A percentile compares a stretch with the other conserved stretches of the same genome.
Conservation (phyloP, 2,888 invertebrate species). For the Scaptomyza flava region DNA sequence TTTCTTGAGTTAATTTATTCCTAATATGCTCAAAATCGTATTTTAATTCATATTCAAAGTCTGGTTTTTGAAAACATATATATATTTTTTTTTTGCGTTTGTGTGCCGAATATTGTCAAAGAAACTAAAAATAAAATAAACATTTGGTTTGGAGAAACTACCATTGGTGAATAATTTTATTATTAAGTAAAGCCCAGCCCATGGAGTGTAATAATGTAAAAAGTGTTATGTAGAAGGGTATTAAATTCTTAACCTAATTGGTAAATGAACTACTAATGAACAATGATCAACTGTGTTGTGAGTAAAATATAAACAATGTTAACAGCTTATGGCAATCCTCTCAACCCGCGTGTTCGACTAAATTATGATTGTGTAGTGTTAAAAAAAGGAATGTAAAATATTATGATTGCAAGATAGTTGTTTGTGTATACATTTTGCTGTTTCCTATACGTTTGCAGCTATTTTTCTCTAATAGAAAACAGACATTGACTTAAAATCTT, state of each 20-base stretch:
- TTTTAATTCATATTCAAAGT: too few species aligned
- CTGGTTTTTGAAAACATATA: too few species aligned
- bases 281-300: neutral
- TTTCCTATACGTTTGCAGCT: neutral
- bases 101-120: too few species aligned
- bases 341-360: neutral
- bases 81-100: too few species aligned
- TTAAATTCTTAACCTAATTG: neutral
- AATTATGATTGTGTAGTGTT: neutral
- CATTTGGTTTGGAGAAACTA: conserved; percentile 5
- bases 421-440: neutral
- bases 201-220: neutral
- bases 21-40: too few species aligned
- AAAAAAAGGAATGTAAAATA: neutral
- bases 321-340: neutral
- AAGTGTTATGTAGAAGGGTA: neutral
- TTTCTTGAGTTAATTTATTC: too few species aligned
- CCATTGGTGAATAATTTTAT: conserved; percentile 59
- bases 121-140: too few species aligned
- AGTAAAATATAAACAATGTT: too few species aligned
- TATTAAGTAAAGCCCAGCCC: conserved; percentile 7
- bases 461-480: neutral
- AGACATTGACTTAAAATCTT: conserved; percentile 3
- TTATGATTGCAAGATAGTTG: too few species aligned
- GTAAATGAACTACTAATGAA: neutral